phyloP scores from a whole-genome alignment of 2,888 invertebrate species.

The Slavum lentiscoides region DNA sequence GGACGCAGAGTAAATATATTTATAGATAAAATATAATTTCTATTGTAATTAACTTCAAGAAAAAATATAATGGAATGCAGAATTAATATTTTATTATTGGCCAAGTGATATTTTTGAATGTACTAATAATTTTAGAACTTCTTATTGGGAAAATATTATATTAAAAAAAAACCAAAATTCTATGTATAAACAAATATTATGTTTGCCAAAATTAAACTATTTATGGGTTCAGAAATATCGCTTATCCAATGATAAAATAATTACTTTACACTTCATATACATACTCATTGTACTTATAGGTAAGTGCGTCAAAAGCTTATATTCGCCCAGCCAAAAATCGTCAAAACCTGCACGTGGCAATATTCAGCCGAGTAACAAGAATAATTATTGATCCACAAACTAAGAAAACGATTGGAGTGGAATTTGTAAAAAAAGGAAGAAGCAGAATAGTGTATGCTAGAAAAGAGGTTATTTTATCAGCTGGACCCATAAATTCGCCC shows the following conservation, averaged over 20 bases:
- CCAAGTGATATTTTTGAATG: no score
- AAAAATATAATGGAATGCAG: no score
- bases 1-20: constrained; percentile 51
- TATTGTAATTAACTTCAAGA: no score
- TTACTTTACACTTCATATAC: no score
- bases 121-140: no score
- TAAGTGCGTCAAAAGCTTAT: constrained; percentile 66
- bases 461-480: constrained; percentile 69
- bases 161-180: no score
- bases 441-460: constrained; percentile 60
- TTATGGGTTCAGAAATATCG: no score
- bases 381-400: constrained; percentile 60
- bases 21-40: neutral
- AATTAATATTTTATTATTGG: no score
- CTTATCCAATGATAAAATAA: no score
- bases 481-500: constrained; percentile 79
- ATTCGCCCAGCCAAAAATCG: constrained; percentile 61
- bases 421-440: constrained; percentile 60
- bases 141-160: no score
- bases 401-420: constrained; percentile 61
- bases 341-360: constrained; percentile 59
- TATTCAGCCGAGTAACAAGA: constrained; percentile 57
- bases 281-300: constrained; percentile 8
- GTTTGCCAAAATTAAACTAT: no score
- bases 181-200: no score